These are phyloP conservation scores for Caenorhabditis sp. DNA, from an alignment of 2,888 invertebrate genomes.

Conservation along the genomic window DNA sequence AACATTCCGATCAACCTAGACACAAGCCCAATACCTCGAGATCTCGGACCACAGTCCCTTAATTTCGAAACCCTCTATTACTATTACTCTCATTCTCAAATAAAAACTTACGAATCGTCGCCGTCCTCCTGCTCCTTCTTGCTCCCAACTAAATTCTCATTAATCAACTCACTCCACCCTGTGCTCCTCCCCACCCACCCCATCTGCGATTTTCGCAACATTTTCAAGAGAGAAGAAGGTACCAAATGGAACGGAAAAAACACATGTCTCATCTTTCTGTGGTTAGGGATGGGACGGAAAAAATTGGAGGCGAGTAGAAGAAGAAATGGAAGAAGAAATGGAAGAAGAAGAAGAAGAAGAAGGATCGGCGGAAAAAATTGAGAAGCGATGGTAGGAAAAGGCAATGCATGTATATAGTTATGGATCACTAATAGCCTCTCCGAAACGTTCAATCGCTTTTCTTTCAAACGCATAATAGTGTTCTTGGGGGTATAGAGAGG, in stretches of 20 bases:
- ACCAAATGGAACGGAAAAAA: slow-evolving; percentile 38
- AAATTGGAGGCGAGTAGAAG: background rate
- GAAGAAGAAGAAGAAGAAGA: slow-evolving; percentile 13
- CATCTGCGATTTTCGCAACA: slow-evolving; percentile 44
- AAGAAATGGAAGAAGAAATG: background rate
- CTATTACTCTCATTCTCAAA: background rate
- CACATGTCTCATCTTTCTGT: slow-evolving; percentile 19
- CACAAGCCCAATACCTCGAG: too few relatives aligned
- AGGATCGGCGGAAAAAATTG: slow-evolving; percentile 2
- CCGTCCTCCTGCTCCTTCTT: slow-evolving; percentile 12
- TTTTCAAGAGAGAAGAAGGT: slow-evolving; percentile 9
- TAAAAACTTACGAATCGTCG: slow-evolving; percentile 39
- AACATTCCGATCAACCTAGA: too few relatives aligned
- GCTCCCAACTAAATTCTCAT: slow-evolving; percentile 39
- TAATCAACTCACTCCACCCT: slow-evolving; percentile 10
- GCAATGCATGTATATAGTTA: slow-evolving; percentile 26
- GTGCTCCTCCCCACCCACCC: background rate
- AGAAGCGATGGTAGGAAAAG: slow-evolving; percentile 16
- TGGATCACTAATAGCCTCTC: slow-evolving; percentile 55
- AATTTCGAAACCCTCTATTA: background rate
- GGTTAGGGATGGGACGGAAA: slow-evolving; percentile 11
- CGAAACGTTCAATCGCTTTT: slow-evolving; percentile 58
- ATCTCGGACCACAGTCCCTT: too few relatives aligned
- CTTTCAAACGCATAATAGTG: slow-evolving; percentile 26
- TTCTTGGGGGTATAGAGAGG: background rate